Evolutionary conservation across 2,888 invertebrate genomes (phyloP).

Genomic region (Oxyteleia sp.): DNA sequence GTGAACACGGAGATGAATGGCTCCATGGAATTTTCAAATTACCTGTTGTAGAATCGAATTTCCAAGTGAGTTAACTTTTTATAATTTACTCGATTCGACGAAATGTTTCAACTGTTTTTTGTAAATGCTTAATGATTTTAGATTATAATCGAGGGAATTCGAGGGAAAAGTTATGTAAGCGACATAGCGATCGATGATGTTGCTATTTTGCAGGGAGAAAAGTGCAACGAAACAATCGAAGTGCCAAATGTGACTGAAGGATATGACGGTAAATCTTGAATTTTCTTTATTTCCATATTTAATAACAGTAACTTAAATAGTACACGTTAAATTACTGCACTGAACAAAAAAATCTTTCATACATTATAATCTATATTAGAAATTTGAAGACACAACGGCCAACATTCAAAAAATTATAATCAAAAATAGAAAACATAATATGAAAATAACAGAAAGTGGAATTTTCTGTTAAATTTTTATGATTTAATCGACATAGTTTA

Average conservation of each 20-base stretch:
- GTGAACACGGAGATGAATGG: slow-evolving; percentile 92
- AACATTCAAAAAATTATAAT: too few relatives aligned
- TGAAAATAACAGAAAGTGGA: too few relatives aligned
- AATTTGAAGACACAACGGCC: too few relatives aligned
- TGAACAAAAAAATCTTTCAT: too few relatives aligned
- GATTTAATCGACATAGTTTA: too few relatives aligned
- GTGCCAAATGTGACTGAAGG: slow-evolving; percentile 60
- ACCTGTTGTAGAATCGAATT: slow-evolving; percentile 84
- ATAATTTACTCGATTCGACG: slow-evolving; percentile 1
- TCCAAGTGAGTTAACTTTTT: slow-evolving; percentile 81
- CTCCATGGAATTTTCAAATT: slow-evolving; percentile 88
- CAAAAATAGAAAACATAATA: too few relatives aligned
- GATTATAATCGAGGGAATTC: slow-evolving; percentile 93
- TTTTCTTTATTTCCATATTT: too few relatives aligned
- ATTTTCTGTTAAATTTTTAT: too few relatives aligned
- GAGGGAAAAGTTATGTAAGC: slow-evolving; percentile 91
- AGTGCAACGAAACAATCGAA: slow-evolving; percentile 87
- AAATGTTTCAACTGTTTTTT: slow-evolving; percentile 4
- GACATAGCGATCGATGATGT: slow-evolving; percentile 95
- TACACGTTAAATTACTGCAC: too few relatives aligned
- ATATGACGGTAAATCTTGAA: slow-evolving; percentile 76
- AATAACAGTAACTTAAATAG: too few relatives aligned
- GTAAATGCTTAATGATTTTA: slow-evolving; percentile 83
- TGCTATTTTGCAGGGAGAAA: slow-evolving; percentile 89
- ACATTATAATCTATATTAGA: too few relatives aligned